phyloP scores from a whole-genome alignment of 2,113 vertebrate species.

The Neogobius melanostomus region DNA sequence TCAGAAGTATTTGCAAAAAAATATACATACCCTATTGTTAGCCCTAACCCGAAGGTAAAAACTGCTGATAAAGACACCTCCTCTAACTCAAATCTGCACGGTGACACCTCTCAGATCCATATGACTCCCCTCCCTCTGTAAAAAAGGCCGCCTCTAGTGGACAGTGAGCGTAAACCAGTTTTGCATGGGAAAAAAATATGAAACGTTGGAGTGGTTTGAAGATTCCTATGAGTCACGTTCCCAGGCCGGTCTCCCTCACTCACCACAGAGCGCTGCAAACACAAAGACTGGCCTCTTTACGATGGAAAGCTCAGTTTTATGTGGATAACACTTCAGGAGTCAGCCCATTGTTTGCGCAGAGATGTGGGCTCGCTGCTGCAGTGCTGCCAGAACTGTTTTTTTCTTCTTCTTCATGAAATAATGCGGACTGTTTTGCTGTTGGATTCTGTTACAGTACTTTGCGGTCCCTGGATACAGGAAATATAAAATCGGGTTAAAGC shows the following conservation, averaged over 20 bases:
- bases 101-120: too few relatives aligned
- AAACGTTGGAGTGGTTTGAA: neutral
- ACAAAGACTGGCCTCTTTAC: constrained; percentile 57
- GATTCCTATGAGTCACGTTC: constrained; percentile 47
- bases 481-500: constrained; percentile 13
- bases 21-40: too few relatives aligned
- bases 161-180: too few relatives aligned
- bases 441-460: constrained; percentile 35
- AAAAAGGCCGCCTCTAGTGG: too few relatives aligned
- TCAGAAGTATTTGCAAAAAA: too few relatives aligned
- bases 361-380: constrained; percentile 21
- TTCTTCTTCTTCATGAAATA: constrained; percentile 35
- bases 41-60: too few relatives aligned
- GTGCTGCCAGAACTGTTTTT: constrained; percentile 29
- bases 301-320: constrained; percentile 54
- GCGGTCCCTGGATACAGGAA: constrained; percentile 39
- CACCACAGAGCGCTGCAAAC: constrained; percentile 61
- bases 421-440: constrained; percentile 25
- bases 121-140: too few relatives aligned
- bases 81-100: too few relatives aligned
- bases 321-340: constrained; percentile 51
- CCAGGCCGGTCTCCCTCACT: constrained; percentile 31
- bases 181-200: neutral
- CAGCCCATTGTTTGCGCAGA: constrained; percentile 49
- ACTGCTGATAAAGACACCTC: too few relatives aligned